A percentile compares a stretch with the other conserved stretches of the same genome.
phyloP scores from a whole-genome alignment of 2,888 invertebrate species.

The Trachelus stipa region DNA sequence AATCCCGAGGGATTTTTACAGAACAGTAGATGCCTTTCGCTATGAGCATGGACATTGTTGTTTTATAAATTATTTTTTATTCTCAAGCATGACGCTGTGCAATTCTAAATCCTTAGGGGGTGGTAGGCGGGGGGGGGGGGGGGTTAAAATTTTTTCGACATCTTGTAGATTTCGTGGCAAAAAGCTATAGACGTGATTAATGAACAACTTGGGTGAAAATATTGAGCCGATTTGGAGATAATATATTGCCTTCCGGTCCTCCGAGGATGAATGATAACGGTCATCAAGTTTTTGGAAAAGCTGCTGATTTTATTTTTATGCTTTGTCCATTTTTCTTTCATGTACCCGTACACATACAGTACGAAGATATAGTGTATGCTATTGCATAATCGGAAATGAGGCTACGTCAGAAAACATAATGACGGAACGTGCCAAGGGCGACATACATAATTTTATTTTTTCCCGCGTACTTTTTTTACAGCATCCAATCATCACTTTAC shows the following conservation, averaged over 20 bases:
- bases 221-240: too few species aligned
- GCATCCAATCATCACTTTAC: background rate
- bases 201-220: too few species aligned
- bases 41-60: background rate
- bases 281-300: background rate
- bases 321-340: background rate
- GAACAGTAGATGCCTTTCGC: background rate
- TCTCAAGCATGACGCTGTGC: background rate
- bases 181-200: too few species aligned
- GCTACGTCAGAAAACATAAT: background rate
- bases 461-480: background rate
- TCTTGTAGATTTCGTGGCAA: too few species aligned
- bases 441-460: background rate
- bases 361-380: background rate
- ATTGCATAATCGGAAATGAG: background rate
- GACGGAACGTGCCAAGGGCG: background rate
- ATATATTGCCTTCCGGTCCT: too few species aligned
- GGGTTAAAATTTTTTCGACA: too few species aligned
- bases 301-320: background rate
- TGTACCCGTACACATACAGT: background rate
- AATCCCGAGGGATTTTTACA: background rate
- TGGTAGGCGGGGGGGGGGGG: rapidly evolving
- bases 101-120: background rate
- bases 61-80: background rate
- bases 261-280: background rate